phyloP scores from a whole-genome alignment of 1,140 invertebrate genomes.

The Dinothrombium tinctorium region DNA sequence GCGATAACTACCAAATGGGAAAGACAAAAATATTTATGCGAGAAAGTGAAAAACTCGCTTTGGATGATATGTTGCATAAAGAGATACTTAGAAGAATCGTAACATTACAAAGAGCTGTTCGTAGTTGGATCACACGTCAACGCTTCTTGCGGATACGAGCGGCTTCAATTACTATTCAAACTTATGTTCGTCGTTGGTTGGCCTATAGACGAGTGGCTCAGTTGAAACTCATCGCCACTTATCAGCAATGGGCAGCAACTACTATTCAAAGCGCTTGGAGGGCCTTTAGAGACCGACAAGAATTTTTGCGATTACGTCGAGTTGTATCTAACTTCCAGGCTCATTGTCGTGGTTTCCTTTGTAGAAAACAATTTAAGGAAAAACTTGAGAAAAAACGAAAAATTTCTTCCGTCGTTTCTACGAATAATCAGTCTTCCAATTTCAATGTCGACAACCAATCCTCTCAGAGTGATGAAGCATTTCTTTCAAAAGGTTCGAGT shows the following conservation, averaged over 20 bases:
- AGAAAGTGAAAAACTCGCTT: conserved; percentile 74
- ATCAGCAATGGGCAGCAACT: conserved; percentile 33
- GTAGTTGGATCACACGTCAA: conserved; percentile 46
- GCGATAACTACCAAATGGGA: conserved; percentile 75
- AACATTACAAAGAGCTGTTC: conserved; percentile 66
- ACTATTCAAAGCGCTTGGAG: conserved; percentile 53
- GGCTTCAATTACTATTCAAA: conserved; percentile 41
- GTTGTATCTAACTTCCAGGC: conserved; percentile 18
- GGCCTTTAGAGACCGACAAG: conserved; percentile 34
- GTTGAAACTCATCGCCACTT: conserved; percentile 5
- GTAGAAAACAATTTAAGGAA: conserved; percentile 5
- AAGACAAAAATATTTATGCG: conserved; percentile 70
- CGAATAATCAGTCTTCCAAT: too few species aligned
- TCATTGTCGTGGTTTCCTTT: conserved; percentile 17
- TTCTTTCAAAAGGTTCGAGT: conserved; percentile 29
- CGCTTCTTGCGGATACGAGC: conserved; percentile 45
- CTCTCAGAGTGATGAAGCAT: conserved; percentile 25
- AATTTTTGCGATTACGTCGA: conserved; percentile 35
- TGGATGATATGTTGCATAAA: conserved; percentile 72
- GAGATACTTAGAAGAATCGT: conserved; percentile 79
- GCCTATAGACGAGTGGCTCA: conserved; percentile 19
- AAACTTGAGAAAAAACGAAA: too few species aligned
- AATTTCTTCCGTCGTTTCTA: too few species aligned
- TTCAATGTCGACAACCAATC: conserved; percentile 15
- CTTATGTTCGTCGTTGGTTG: conserved; percentile 38